Evolutionary conservation across 1,140 invertebrate genomes (phyloP), one percentile per base, ranked within the genome.

Genomic region (Atta cephalotes): DNA sequence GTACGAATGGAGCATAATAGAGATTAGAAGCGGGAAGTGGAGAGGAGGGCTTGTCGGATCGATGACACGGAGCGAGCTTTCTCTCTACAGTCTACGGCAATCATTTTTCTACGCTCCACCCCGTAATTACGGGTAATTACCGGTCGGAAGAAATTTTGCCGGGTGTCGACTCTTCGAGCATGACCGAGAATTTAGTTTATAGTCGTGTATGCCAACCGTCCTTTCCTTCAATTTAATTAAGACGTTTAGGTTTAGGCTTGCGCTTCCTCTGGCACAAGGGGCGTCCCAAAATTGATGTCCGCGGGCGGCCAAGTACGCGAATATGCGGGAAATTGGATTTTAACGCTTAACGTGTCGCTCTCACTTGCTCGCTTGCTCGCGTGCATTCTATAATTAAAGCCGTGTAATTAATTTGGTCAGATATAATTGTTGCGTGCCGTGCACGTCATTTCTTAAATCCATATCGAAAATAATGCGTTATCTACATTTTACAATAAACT

Each of bases 91-190:
- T 49, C 4, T 9, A 10, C 16, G 60, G 76, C 88, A 10, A 72
- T 89, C 58, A 84, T 89, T 90, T 90, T 90, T 89, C 60, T 74
- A 66, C 87, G 39, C 71, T 56, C 53, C 53, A 45, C 71, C 39
- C 45, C 45, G 85, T 85, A 90, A 90, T 90, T 90, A 90, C 89
- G 70, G 60, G 76, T 87, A 80, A 89, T 90, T 89, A 89, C 39
- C 3, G 79, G 58, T 28, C n/a, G 39, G 68, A 31, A 70, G 74
- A 87, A 80, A 87, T 80, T 85, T 76, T 31, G 21, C 3, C 79
- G 71, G 62, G 85, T 85, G 85, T 87, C 74, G 85, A 78, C 45
- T 56, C 79, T 78, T 21, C 88, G 21, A 58, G 71, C 16, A 25
- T 21, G 49, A 9, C 31, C 28, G 7, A 31, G 31, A 78, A 35